These are phyloP conservation scores for Campoplex nolae DNA, from an alignment of 2,888 invertebrate genomes.

Conservation along the genomic window DNA sequence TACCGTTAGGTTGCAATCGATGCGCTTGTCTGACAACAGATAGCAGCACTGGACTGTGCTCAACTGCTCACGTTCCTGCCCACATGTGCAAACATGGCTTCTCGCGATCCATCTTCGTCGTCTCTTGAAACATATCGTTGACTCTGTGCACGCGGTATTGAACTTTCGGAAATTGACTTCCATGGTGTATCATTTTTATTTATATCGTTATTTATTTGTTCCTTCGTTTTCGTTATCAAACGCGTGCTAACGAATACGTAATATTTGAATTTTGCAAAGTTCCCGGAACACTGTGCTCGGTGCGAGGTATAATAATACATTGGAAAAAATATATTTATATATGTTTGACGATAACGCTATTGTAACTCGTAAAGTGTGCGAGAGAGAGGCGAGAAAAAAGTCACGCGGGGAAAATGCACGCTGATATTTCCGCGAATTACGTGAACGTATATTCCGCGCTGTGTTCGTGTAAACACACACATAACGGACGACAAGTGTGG, in stretches of 20 bases:
- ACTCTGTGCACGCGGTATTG: conserved; percentile 6
- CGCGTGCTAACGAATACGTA: not conserved
- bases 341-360: conserved; percentile 46
- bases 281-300: conserved; percentile 13
- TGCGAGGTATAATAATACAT: conserved; percentile 20
- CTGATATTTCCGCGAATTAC: conserved; percentile 53
- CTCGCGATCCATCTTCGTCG: conserved; percentile 65
- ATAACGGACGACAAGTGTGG: not conserved
- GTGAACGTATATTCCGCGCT: conserved; percentile 12
- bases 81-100: conserved; percentile 82
- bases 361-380: conserved; percentile 27
- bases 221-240: not conserved
- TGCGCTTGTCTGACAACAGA: conserved; percentile 73
- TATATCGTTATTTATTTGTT: not conserved
- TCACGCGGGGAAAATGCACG: conserved; percentile 63
- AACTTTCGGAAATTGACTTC: not conserved
- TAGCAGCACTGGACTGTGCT: conserved; percentile 74
- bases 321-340: not conserved
- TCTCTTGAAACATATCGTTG: conserved; percentile 62
- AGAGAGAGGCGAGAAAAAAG: conserved; percentile 40
- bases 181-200: not conserved
- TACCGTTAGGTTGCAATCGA: conserved; percentile 62
- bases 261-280: conserved; percentile 4
- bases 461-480: not conserved
- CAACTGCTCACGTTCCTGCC: conserved; percentile 74